A percentile compares a stretch with the other conserved stretches of the same genome.
These are phyloP conservation scores for Phyllopteryx taeniolatus DNA, from an alignment of 2,113 vertebrate genomes.

Conservation along the genomic window DNA sequence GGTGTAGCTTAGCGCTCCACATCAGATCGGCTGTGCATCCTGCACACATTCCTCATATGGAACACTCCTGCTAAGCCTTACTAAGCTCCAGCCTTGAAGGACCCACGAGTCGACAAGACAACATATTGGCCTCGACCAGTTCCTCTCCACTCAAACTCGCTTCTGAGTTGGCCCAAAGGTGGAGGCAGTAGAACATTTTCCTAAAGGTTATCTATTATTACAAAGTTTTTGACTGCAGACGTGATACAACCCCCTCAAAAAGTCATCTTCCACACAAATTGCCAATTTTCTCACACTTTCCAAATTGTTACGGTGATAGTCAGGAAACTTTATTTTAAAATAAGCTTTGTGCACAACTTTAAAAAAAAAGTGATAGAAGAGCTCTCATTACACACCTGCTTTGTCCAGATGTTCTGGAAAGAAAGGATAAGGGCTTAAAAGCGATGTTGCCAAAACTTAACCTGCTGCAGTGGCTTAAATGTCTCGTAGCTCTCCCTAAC, in stretches of 20 bases:
- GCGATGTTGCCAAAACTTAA: constrained; percentile 10
- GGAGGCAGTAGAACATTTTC: neutral
- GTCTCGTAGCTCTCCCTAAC: constrained; percentile 26
- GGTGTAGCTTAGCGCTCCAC: neutral
- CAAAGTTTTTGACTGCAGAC: neutral
- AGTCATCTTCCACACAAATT: neutral
- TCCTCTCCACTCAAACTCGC: constrained; percentile 37
- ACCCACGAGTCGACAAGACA: too few species aligned
- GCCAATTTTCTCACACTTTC: neutral
- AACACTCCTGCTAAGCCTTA: too few species aligned
- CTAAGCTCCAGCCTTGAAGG: too few species aligned
- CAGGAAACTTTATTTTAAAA: neutral
- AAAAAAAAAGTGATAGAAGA: neutral
- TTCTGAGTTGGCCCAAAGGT: constrained; percentile 22
- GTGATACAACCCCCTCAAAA: neutral
- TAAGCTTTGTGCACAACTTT: too few species aligned
- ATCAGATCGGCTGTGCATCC: neutral
- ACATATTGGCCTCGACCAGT: constrained; percentile 10
- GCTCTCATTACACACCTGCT: neutral
- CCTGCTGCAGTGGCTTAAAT: constrained; percentile 2
- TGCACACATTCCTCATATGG: too few species aligned
- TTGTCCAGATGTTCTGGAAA: neutral
- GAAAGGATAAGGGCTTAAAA: constrained; percentile 4
- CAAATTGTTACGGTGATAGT: neutral
- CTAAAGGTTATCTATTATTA: neutral